Evolutionary conservation across 2,113 vertebrate genomes (phyloP), one percentile per base, ranked within the genome.

Genomic region (Nycticryphes semicollaris): DNA sequence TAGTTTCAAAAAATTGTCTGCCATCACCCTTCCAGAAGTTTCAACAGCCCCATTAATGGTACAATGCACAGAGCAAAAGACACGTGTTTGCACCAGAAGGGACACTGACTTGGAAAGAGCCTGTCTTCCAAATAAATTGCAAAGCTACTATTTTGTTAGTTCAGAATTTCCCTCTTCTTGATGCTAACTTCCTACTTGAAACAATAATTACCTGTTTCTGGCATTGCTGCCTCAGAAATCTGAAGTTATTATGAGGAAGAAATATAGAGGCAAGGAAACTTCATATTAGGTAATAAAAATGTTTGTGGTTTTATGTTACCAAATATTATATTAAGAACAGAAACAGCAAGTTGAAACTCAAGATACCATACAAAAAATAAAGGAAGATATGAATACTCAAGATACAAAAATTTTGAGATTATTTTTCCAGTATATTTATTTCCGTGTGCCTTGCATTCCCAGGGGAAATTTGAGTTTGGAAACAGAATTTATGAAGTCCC

Each of bases 1-100:
- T 24, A 21, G 6, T 57, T 87, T 27, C 17, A 56, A n/a, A 53
- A 76, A 80, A 68, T 21, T 48, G 14, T 21, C 33, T 22, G 89
- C 30, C 27, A 28, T 24, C 47, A 87, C 14, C 22, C 27, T 63
- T 48, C 31, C 22, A 79, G 48, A 85, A 90, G n/a, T n/a, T 84
- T 63, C 24, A 82, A 24, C 41, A 30, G 3, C 23, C 25, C 37
- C 62, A 45, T 6, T 54, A 45, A 57, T 3, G 2, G 13, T 43
- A 7, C 5, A 79, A 18, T 48, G 41, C n/a, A 50, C 0, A 0
- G 33, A 80, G 11, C 13, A 89, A 84, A 78, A 24, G 47, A 13
- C 14, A 30, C 3, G 51, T 79, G 3, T 18, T 83, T 57, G 22
- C 17, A 41, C 14, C 43, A 68, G 25, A 33, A 83, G 35, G 12